Conservation (phyloP, 2,888 invertebrate species). For the Tenthredo scrophulariae region DNA sequence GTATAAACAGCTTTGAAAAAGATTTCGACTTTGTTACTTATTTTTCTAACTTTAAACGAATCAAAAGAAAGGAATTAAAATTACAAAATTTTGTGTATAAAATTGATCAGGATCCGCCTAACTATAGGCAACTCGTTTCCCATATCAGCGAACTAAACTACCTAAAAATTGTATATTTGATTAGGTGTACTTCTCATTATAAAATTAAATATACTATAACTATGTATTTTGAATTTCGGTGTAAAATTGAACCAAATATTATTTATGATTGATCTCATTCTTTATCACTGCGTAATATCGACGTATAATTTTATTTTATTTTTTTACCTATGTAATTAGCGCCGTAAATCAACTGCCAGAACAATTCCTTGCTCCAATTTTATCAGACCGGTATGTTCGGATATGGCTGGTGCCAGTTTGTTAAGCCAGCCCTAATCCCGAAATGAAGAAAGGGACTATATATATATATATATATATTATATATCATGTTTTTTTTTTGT, state of each 20-base stretch:
- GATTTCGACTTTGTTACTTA: background rate
- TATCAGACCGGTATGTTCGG: background rate
- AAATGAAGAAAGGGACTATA: background rate
- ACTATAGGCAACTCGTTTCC: background rate
- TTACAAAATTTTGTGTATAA: background rate
- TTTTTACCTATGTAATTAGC: background rate
- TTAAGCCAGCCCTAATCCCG: slow-evolving; percentile 6
- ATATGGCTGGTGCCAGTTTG: slow-evolving; percentile 6
- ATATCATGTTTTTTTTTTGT: background rate
- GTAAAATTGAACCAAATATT: background rate
- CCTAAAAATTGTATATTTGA: background rate
- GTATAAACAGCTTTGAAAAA: background rate
- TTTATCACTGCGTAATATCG: background rate
- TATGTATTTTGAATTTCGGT: background rate
- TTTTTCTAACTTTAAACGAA: background rate
- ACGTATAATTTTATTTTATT: background rate
- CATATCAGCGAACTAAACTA: background rate
- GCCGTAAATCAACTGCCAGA: background rate
- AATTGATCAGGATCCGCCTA: background rate
- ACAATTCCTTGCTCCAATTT: slow-evolving; percentile 4
- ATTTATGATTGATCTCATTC: background rate
- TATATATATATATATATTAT: background rate
- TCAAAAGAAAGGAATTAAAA: background rate
- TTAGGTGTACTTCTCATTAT: too few species aligned
- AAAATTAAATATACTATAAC: background rate